Evolutionary conservation across 2,113 vertebrate species (phyloP).

Genomic region (Probosciger aterrimus): DNA sequence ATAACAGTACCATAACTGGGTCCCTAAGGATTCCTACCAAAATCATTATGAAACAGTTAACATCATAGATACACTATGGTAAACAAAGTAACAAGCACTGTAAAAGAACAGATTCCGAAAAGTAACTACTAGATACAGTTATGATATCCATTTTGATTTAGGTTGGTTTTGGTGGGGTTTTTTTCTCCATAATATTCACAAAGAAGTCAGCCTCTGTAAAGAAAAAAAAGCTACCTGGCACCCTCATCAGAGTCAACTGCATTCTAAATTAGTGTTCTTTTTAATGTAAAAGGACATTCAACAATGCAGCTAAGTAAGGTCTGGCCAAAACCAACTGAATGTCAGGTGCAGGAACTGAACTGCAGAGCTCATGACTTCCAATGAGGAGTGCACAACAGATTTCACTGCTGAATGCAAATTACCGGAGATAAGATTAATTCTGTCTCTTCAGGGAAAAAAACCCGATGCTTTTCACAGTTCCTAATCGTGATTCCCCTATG

Average conservation of each 20-base stretch:
- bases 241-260: not conserved
- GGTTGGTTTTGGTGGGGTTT: not conserved
- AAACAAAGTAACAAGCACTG: not conserved
- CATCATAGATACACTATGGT: not conserved
- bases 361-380: not conserved
- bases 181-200: not conserved
- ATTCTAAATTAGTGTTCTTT: not conserved
- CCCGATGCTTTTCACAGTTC: not conserved
- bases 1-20: conserved; percentile 40
- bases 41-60: conserved; percentile 43
- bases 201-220: not conserved
- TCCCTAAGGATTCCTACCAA: conserved; percentile 30
- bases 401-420: not conserved
- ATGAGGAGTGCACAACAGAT: not conserved
- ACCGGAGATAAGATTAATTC: not conserved
- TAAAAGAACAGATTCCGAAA: conserved; percentile 2
- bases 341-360: not conserved
- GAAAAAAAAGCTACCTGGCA: not conserved
- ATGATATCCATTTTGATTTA: not conserved
- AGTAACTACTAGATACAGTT: conserved; percentile 3
- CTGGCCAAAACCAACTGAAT: not conserved
- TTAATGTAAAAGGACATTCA: not conserved
- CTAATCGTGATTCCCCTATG: not conserved
- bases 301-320: not conserved
- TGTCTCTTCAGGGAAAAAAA: not conserved